phyloP scores from a whole-genome alignment of 1,140 invertebrate species.

The Branchinecta lynchi region DNA sequence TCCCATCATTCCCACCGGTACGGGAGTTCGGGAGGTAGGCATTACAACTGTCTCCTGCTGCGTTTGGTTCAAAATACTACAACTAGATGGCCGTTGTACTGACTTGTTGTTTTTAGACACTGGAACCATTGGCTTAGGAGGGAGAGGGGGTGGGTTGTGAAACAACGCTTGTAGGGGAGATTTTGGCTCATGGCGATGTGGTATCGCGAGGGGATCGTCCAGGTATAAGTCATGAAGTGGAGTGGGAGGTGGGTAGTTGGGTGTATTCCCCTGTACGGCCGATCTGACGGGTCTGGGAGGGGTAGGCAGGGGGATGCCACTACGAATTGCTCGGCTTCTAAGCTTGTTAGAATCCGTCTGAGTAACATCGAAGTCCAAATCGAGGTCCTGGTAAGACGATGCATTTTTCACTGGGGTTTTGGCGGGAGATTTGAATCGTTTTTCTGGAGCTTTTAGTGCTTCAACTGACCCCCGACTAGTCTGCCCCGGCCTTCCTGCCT shows the following conservation, averaged over 20 bases:
- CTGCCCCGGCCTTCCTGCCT: background rate
- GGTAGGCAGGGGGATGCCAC: slow-evolving; percentile 10
- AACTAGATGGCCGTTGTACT: background rate
- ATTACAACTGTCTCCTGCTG: background rate
- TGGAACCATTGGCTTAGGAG: slow-evolving; percentile 17
- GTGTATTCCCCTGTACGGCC: slow-evolving; percentile 3
- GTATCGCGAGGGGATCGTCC: slow-evolving; percentile 18
- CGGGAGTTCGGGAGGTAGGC: background rate
- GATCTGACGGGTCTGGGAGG: slow-evolving; percentile 10
- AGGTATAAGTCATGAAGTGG: slow-evolving; percentile 18
- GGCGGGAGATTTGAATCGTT: slow-evolving; percentile 18
- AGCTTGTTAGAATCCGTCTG: slow-evolving; percentile 15
- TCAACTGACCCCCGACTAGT: slow-evolving; percentile 1
- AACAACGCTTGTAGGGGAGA: background rate
- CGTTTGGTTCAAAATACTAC: background rate
- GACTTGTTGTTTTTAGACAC: background rate
- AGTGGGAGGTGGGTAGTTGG: slow-evolving; percentile 14
- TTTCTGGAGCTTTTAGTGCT: slow-evolving; percentile 15
- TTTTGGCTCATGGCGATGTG: slow-evolving; percentile 14
- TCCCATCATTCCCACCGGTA: background rate
- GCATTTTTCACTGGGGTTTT: slow-evolving; percentile 17
- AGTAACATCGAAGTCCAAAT: slow-evolving; percentile 17
- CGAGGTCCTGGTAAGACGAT: slow-evolving; percentile 17
- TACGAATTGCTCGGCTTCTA: background rate
- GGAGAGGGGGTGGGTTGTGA: slow-evolving; percentile 17